A percentile compares a stretch with the other conserved stretches of the same genome.
Evolutionary conservation across 2,797 vertebrate species (phyloP).

Genomic region (Otolemur crassicaudatus): DNA sequence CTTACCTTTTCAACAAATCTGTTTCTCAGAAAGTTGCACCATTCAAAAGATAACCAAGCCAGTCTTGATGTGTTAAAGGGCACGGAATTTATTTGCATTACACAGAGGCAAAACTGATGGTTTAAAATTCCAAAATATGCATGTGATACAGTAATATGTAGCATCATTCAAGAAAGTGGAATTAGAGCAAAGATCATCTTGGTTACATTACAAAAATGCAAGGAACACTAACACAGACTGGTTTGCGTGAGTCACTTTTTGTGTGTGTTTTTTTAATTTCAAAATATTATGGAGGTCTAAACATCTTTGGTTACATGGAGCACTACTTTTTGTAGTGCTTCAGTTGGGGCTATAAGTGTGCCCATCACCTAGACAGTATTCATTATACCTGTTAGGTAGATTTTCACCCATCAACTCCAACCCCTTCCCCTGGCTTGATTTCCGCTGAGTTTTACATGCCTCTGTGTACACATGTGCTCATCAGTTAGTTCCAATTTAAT

Average conservation of each 20-base stretch:
- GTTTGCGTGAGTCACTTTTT: neutral
- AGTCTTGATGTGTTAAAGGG: neutral
- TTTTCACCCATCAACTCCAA: too few species aligned
- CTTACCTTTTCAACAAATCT: neutral
- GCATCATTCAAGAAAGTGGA: neutral
- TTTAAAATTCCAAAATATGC: constrained; percentile 41
- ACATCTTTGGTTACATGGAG: too few species aligned
- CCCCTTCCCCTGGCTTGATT: too few species aligned
- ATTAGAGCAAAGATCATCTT: neutral
- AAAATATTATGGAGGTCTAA: too few species aligned
- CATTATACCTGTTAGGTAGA: too few species aligned
- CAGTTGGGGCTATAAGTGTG: too few species aligned
- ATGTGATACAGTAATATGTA: neutral
- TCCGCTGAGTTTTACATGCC: too few species aligned
- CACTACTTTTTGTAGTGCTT: too few species aligned
- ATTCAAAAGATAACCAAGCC: constrained; percentile 51
- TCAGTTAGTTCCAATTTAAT: too few species aligned
- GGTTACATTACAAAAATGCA: neutral
- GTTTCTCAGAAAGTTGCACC: neutral
- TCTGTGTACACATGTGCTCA: too few species aligned
- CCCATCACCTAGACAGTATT: too few species aligned
- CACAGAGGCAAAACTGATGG: neutral
- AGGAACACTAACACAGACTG: neutral
- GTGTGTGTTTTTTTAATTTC: too few species aligned
- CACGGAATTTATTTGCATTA: neutral